A percentile compares a stretch with the other conserved stretches of the same genome.
phyloP scores from a whole-genome alignment of 2,797 vertebrate species.

The Sus cebifrons region DNA sequence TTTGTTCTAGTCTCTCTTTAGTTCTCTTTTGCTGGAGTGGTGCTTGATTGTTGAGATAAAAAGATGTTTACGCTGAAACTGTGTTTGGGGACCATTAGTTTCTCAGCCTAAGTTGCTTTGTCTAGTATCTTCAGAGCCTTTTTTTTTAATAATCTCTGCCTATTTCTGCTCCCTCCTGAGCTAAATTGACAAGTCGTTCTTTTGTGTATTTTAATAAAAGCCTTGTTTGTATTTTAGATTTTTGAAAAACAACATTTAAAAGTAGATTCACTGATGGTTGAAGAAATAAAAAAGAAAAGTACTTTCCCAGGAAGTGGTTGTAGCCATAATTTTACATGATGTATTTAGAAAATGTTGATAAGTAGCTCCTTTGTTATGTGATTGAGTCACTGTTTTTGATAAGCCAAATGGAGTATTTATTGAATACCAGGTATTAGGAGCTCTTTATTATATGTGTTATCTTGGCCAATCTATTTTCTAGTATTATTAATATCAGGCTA shows the following conservation, averaged over 20 bases:
- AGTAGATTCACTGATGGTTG: constrained; percentile 57
- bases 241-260: constrained; percentile 73
- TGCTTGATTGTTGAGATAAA: background rate
- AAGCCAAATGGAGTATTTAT: constrained; percentile 50
- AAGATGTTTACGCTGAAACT: background rate
- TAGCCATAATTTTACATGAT: constrained; percentile 59
- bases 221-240: constrained; percentile 62
- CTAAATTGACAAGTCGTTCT: constrained; percentile 36
- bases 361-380: constrained; percentile 65
- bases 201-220: constrained; percentile 75
- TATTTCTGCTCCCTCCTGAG: background rate
- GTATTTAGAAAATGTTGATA: constrained; percentile 72
- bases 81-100: background rate
- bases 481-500: background rate
- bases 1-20: background rate
- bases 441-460: background rate
- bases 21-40: background rate
- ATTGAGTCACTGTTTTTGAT: constrained; percentile 72
- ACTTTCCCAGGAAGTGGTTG: constrained; percentile 49
- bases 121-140: background rate
- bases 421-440: constrained; percentile 44
- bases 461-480: background rate
- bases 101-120: background rate
- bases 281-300: constrained; percentile 74
- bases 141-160: constrained; percentile 25